These are phyloP conservation scores for Crocidura indochinensis DNA, from an alignment of 2,797 vertebrate genomes.

Conservation along the genomic window DNA sequence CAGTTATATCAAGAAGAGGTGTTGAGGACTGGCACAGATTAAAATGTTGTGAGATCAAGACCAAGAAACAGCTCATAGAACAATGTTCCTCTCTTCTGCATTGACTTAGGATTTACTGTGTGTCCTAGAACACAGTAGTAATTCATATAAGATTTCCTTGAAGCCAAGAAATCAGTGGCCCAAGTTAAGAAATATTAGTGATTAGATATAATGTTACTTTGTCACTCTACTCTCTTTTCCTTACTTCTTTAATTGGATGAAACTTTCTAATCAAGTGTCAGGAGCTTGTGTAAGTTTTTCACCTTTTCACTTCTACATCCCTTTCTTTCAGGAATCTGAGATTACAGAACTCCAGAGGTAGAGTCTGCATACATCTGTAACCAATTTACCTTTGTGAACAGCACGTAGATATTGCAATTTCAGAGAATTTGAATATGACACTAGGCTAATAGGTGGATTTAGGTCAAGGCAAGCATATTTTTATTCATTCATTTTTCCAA, in stretches of 20 bases:
- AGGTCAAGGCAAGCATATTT: background rate
- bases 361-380: background rate
- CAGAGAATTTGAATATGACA: background rate
- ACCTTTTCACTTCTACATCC: background rate
- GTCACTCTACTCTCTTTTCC: background rate
- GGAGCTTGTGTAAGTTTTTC: background rate
- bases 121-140: background rate
- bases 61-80: background rate
- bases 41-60: background rate
- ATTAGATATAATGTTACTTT: background rate
- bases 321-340: background rate
- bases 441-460: background rate
- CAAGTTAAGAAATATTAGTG: background rate
- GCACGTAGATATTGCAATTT: background rate
- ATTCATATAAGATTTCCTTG: background rate
- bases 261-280: background rate
- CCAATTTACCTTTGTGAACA: background rate
- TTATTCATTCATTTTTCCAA: constrained; percentile 5
- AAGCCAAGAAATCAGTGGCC: constrained; percentile 3
- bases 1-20: background rate
- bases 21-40: no score
- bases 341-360: background rate
- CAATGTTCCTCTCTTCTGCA: background rate
- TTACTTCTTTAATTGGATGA: background rate
- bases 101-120: background rate